phyloP scores from a whole-genome alignment of 2,888 invertebrate species.

The Blera fallax region DNA sequence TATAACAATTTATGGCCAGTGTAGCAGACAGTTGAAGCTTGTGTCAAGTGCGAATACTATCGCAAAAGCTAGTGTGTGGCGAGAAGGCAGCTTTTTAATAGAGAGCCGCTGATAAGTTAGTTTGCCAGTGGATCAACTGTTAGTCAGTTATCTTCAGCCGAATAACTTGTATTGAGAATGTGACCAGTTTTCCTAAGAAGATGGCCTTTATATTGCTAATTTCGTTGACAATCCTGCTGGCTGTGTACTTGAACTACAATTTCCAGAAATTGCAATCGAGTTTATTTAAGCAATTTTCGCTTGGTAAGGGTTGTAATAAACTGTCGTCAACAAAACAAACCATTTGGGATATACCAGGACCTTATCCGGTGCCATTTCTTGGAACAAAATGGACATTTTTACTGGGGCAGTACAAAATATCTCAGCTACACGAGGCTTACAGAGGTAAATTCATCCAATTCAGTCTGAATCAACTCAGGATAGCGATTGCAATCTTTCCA shows the following conservation, averaged over 20 bases:
- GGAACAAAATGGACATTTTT: conserved; percentile 92
- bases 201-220: conserved; percentile 80
- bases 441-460: conserved; percentile 83
- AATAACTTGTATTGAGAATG: conserved; percentile 42
- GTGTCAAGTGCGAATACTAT: conserved; percentile 22
- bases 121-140: conserved; percentile 1
- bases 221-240: conserved; percentile 78
- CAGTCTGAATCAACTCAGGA: too few species aligned
- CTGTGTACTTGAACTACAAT: conserved; percentile 78
- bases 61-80: neutral
- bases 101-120: conserved; percentile 38
- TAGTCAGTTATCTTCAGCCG: neutral
- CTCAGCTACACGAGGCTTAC: conserved; percentile 90
- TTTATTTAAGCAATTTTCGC: conserved; percentile 25
- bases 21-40: neutral
- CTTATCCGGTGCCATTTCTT: conserved; percentile 87
- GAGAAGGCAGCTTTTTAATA: conserved; percentile 9
- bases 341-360: conserved; percentile 87
- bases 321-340: conserved; percentile 18
- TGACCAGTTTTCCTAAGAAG: conserved; percentile 32
- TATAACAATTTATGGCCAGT: conserved; percentile 2
- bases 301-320: conserved; percentile 24
- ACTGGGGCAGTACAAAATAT: conserved; percentile 85
- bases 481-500: conserved; percentile 74
- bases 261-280: conserved; percentile 76